Evolutionary conservation across 1,140 invertebrate species (phyloP).

Genomic region (Lordiphosa clarofinis): DNA sequence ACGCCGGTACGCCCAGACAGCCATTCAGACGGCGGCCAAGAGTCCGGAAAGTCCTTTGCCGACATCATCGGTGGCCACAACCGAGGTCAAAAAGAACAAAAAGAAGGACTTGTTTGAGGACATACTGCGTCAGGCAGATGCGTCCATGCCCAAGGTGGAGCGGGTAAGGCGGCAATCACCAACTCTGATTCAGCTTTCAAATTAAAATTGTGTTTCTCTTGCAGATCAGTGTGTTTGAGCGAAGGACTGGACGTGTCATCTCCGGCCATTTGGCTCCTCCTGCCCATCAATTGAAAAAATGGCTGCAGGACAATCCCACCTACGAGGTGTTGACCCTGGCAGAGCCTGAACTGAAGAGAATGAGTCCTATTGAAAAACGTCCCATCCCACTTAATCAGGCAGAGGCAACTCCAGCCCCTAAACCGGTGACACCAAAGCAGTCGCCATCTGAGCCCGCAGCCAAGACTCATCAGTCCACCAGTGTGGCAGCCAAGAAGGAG

Average conservation of each 20-base stretch:
- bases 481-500: constrained; percentile 24
- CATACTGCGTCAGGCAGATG: constrained; percentile 55
- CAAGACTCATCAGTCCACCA: no score
- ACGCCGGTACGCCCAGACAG: constrained; percentile 89
- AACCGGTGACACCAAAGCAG: constrained; percentile 8
- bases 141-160: constrained; percentile 74
- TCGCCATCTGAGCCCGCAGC: background rate
- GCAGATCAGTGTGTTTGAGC: constrained; percentile 89
- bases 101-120: constrained; percentile 73
- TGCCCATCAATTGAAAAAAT: constrained; percentile 87
- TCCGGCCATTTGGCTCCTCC: constrained; percentile 89
- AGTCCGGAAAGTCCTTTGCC: constrained; percentile 25
- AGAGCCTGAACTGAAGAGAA: constrained; percentile 52
- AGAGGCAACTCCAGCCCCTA: background rate
- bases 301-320: constrained; percentile 92
- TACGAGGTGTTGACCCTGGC: constrained; percentile 88
- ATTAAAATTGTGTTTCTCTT: constrained; percentile 4
- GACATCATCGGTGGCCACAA: constrained; percentile 1
- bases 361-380: constrained; percentile 25
- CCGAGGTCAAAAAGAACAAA: constrained; percentile 64
- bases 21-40: constrained; percentile 77
- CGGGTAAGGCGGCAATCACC: constrained; percentile 79
- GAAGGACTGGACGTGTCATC: constrained; percentile 87
- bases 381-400: constrained; percentile 9
- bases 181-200: background rate